Conservation (phyloP, 2,888 invertebrate species). For the Pomacea canaliculata region DNA sequence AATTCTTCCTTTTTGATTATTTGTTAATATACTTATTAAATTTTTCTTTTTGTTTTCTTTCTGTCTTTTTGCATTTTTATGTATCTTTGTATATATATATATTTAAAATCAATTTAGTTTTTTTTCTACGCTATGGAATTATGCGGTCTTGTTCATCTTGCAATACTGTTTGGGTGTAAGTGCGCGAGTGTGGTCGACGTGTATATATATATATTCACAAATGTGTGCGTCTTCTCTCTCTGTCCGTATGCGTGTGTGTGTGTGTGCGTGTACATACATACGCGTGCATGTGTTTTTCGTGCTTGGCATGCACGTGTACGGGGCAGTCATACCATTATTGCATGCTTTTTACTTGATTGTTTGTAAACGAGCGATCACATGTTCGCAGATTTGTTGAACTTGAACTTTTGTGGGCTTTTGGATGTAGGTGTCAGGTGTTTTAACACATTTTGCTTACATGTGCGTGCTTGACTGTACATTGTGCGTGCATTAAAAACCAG, state of each 20-base stretch:
- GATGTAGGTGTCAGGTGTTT: no score
- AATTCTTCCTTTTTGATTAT: constrained; percentile 12
- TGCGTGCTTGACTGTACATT: no score
- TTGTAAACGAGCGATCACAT: no score
- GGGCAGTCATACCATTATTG: not conserved
- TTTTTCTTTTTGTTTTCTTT: constrained; percentile 12
- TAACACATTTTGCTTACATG: no score
- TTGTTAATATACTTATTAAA: constrained; percentile 9
- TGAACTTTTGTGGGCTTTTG: no score
- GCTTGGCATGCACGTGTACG: not conserved
- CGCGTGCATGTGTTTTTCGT: not conserved
- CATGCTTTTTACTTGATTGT: no score
- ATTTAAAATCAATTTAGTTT: not conserved
- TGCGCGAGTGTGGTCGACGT: not conserved
- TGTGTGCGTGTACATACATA: not conserved
- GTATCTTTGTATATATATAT: not conserved
- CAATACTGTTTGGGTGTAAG: not conserved
- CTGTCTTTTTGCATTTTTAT: not conserved
- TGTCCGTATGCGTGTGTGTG: not conserved
- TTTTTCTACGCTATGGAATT: not conserved
- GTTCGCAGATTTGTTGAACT: no score
- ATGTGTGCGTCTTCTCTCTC: not conserved
- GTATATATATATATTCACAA: not conserved
- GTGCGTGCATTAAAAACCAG: no score
- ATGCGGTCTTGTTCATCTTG: no score